Evolutionary conservation across 2,113 vertebrate genomes (phyloP), one percentile per base, ranked within the genome.

Genomic region (Rhinolophus sinicus): DNA sequence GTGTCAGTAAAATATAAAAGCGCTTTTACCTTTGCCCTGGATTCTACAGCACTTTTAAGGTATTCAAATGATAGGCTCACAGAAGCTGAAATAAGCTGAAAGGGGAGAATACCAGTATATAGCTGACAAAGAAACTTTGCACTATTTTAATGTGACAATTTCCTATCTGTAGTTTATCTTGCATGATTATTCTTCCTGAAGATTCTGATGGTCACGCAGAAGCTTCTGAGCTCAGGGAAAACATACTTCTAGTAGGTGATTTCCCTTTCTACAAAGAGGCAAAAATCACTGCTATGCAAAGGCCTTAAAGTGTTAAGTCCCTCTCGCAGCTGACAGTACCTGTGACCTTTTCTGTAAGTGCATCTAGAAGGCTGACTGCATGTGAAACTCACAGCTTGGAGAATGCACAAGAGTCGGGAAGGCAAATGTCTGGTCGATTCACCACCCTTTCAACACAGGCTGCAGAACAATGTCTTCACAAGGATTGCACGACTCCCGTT

Each of bases 301-400:
- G 58, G 44, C 13, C 19, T 40, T 8, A 0, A 8, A 16, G 10
- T 47, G 24, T 26, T 22, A 44, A 30, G 70, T 15, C 13, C 2
- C 2, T 11, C 5, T 5, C 19, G 10, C 3, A 9, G 70, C 21
- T 4, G 50, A 35, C 28, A 67, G 18, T 8, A 35, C 80, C 28
- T 15, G 10, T 7, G 18, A 3, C 10, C 26, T 14, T 44, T 83
- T 8, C 18, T 14, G 6, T 33, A 35, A 21, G 73, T 5, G 26
- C n/a, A n/a, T 2, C 0, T 3, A 14, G 10, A 24, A 0, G 0
- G 26, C 8, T 11, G 10, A 7, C 2, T 3, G 38, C 28, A 44
- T 1, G 6, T 28, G 60, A 75, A 30, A 5, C 0, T 1, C 28
- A 13, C 10, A 30, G 82, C 3, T 0, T 40, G 33, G n/a, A 28